These are phyloP conservation scores for Cyrtodaria siliqua DNA, from an alignment of 2,888 invertebrate species.

Conservation along the genomic window DNA sequence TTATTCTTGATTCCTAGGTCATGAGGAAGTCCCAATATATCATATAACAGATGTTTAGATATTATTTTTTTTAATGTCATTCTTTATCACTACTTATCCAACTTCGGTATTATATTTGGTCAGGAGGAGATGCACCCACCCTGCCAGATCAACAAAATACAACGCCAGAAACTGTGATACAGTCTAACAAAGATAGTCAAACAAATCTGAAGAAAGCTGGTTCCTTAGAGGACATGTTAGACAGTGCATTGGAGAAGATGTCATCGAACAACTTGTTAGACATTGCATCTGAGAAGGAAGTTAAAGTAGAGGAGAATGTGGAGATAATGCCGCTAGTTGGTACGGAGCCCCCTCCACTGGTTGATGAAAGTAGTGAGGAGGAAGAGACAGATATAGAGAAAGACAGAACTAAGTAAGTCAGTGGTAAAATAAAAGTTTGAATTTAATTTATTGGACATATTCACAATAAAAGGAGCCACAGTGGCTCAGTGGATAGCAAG, in stretches of 20 bases:
- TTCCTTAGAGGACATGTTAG: slow-evolving; percentile 45
- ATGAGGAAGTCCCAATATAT: too few species aligned
- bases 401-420: slow-evolving; percentile 32
- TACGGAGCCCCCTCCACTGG: slow-evolving; percentile 52
- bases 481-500: too few species aligned
- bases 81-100: too few species aligned
- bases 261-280: too few species aligned
- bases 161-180: too few species aligned
- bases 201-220: slow-evolving; percentile 37
- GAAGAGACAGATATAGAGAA: slow-evolving; percentile 22
- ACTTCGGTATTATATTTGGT: too few species aligned
- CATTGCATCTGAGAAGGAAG: neutral
- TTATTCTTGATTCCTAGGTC: too few species aligned
- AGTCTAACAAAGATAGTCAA: neutral
- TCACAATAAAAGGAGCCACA: too few species aligned
- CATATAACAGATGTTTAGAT: too few species aligned
- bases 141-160: slow-evolving; percentile 8
- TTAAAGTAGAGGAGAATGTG: neutral
- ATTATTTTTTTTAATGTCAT: too few species aligned
- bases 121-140: slow-evolving; percentile 1
- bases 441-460: too few species aligned
- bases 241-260: slow-evolving; percentile 46
- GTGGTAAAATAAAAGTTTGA: neutral
- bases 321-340: slow-evolving; percentile 27
- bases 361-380: slow-evolving; percentile 33